Evolutionary conservation across 2,888 invertebrate species (phyloP), one percentile per base, ranked within the genome.

Genomic region (Thereva unica): DNA sequence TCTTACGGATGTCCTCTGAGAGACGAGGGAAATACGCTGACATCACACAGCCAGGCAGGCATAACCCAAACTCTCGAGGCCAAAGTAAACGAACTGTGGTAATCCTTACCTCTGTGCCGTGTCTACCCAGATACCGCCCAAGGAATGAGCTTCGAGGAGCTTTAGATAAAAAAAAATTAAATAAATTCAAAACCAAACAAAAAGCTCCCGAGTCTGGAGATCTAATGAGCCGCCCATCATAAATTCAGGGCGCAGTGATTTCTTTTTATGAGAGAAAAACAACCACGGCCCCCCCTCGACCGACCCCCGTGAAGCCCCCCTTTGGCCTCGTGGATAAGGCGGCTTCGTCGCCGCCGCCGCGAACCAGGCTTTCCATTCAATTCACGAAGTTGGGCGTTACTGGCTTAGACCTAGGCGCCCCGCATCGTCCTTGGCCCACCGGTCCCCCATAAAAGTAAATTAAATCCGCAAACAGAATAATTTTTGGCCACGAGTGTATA

Each of bases 221-320:
- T 64, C 61, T 67, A 67, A 67, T 67, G 67, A 67, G 67, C 64
- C 57, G 64, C 67, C 63, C 67, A 57, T 57, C 57, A 67, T 67
- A 67, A 67, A 64, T 67, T 64, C 50, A 50, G 56, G 64, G 55
- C 56, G 57, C 63, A 42, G 67, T 64, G 50, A 63, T 56, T 67
- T 67, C 52, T 67, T 61, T 61, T 61, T 61, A 61, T 61, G 50
- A 53, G 52, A 38, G 47, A 57, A 66, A 66, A 61, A 37, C 61
- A 40, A 34, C 49, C 38, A 38, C 10, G 50, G 23, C 10, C n/a
- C 9, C 40, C 61, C n/a, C 49, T 23, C 23, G 23, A n/a, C 23
- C 23, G 1, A 23, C 23, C 23, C 23, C 23, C n/a, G n/a, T n/a
- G 23, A 23, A 23, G 23, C 1, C 23, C 23, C 23, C 23, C 23